Evolutionary conservation across 2,888 invertebrate genomes (phyloP).

Genomic region (Hyposoter dolosus): DNA sequence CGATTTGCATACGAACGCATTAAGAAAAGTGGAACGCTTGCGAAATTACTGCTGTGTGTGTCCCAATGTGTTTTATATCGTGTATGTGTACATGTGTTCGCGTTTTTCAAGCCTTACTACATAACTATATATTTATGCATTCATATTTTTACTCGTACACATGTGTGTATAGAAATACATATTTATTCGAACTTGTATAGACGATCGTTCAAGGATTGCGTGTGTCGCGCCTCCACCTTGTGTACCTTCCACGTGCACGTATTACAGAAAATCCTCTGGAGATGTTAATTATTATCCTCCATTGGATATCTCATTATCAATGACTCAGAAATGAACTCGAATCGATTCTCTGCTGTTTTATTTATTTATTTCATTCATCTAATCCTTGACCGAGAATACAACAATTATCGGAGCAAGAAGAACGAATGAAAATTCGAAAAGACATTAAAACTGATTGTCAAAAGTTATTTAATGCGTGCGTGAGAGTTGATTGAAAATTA

Average conservation of each 20-base stretch:
- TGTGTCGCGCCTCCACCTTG: constrained; percentile 52
- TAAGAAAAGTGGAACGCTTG: constrained; percentile 68
- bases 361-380: neutral
- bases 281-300: constrained; percentile 38
- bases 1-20: constrained; percentile 64
- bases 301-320: constrained; percentile 21
- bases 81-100: neutral
- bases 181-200: constrained; percentile 14
- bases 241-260: constrained; percentile 17
- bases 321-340: constrained; percentile 6
- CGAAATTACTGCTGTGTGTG: constrained; percentile 60
- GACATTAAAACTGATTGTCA: neutral
- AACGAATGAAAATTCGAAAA: neutral
- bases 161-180: constrained; percentile 1
- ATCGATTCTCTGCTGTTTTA: neutral
- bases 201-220: constrained; percentile 46
- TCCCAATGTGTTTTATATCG: constrained; percentile 44
- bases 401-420: neutral
- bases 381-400: neutral
- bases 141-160: constrained; percentile 8
- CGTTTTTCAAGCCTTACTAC: constrained; percentile 10
- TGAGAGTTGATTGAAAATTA: constrained; percentile 7
- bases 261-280: constrained; percentile 14
- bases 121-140: constrained; percentile 26
- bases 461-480: constrained; percentile 34